phyloP scores from a whole-genome alignment of 2,113 vertebrate genomes.

The Saguinus midas region DNA sequence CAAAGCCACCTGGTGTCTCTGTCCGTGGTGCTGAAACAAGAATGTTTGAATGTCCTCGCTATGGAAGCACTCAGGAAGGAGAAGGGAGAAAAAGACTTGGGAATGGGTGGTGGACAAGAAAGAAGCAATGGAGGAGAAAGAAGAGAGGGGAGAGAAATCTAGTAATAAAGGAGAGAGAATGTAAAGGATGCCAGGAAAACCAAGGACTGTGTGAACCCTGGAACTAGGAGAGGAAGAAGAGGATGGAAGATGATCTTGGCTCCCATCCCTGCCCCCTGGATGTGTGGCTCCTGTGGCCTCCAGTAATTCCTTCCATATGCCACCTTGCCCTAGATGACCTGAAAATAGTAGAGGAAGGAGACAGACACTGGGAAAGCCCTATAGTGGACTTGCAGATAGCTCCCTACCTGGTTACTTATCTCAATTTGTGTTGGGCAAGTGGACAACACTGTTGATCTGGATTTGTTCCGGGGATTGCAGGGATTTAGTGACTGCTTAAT shows the following conservation, averaged over 20 bases:
- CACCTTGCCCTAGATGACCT: not conserved
- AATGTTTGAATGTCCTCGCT: not conserved
- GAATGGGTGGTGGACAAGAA: not conserved
- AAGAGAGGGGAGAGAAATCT: not conserved
- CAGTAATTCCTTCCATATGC: not conserved
- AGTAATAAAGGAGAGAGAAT: not conserved
- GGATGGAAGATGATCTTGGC: not conserved
- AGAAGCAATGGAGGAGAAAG: not conserved
- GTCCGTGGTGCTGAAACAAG: constrained; percentile 72
- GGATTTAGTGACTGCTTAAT: constrained; percentile 62
- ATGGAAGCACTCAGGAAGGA: not conserved
- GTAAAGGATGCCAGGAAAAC: not conserved
- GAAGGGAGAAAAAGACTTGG: not conserved
- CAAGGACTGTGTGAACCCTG: not conserved
- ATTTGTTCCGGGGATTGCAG: constrained; percentile 69
- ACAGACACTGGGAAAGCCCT: not conserved
- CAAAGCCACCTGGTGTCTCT: not conserved
- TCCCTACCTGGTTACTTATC: constrained; percentile 22
- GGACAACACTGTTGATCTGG: constrained; percentile 60
- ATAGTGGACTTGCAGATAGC: not conserved
- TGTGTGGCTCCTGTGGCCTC: not conserved
- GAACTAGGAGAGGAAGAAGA: not conserved
- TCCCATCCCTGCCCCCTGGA: not conserved
- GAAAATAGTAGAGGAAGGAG: not conserved
- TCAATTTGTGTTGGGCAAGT: constrained; percentile 57